Conservation (phyloP, 2,113 vertebrate genomes). For the Cryptotis parvus region DNA sequence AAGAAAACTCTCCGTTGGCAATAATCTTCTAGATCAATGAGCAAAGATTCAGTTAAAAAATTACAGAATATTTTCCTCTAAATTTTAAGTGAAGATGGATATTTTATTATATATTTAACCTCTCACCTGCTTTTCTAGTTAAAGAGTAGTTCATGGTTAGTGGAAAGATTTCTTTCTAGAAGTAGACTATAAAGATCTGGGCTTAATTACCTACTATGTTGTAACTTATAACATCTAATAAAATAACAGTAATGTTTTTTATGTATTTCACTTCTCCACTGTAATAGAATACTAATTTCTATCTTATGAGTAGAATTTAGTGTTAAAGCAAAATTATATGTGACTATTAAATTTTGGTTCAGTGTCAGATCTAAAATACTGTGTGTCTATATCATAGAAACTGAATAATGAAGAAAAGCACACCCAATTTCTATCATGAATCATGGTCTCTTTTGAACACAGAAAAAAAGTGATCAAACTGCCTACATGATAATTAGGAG, state of each 20-base stretch:
- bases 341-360: not conserved
- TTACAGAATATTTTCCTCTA: not conserved
- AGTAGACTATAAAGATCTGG: not conserved
- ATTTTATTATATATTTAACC: not conserved
- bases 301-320: not conserved
- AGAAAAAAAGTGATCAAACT: not conserved
- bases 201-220: not conserved
- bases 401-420: conserved; percentile 13
- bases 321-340: conserved; percentile 29
- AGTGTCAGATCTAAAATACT: not conserved
- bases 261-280: not conserved
- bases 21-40: not conserved
- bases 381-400: not conserved
- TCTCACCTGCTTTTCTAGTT: not conserved
- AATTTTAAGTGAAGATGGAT: not conserved
- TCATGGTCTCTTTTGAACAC: not conserved
- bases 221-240: not conserved
- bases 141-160: rapidly evolving
- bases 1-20: not conserved
- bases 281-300: not conserved
- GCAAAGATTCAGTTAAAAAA: not conserved
- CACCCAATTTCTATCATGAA: not conserved
- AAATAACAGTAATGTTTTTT: not conserved
- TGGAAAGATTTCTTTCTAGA: not conserved
- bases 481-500: not conserved